Evolutionary conservation across 2,888 invertebrate species (phyloP).

Genomic region (Tachystola acroxantha): DNA sequence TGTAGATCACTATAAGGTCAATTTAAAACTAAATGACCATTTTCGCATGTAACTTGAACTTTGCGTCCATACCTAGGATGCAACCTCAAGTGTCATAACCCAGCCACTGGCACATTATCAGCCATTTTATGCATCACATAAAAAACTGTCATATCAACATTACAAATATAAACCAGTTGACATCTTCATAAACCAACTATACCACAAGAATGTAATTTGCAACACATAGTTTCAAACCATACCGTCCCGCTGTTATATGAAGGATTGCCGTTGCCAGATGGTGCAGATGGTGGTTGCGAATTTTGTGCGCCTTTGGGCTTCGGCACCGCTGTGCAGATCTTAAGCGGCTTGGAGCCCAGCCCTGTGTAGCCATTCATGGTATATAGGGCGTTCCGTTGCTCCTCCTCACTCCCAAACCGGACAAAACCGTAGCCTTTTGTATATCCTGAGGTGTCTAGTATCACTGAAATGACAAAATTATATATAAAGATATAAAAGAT

Average conservation of each 20-base stretch:
- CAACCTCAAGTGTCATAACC: too few relatives aligned
- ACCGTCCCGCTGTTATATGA: slow-evolving; percentile 56
- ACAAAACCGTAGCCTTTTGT: slow-evolving; percentile 98
- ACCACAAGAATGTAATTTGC: too few relatives aligned
- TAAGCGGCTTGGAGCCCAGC: slow-evolving; percentile 91
- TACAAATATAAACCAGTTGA: too few relatives aligned
- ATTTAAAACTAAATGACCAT: too few relatives aligned
- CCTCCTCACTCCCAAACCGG: slow-evolving; percentile 94
- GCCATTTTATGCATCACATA: too few relatives aligned
- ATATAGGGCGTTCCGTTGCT: slow-evolving; percentile 93
- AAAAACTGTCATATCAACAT: too few relatives aligned
- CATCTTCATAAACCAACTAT: too few relatives aligned
- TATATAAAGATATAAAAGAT: neutral
- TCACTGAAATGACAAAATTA: slow-evolving; percentile 89
- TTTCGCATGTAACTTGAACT: too few relatives aligned
- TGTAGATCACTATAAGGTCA: too few relatives aligned
- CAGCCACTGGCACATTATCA: too few relatives aligned
- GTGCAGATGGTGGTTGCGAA: slow-evolving; percentile 35
- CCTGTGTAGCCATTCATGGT: slow-evolving; percentile 96
- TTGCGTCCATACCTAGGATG: too few relatives aligned
- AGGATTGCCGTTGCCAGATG: slow-evolving; percentile 42
- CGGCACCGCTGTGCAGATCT: slow-evolving; percentile 95
- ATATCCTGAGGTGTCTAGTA: slow-evolving; percentile 91
- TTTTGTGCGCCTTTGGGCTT: slow-evolving; percentile 81
- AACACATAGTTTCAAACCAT: slow-evolving; percentile 24